Conservation (phyloP, 2,113 vertebrate genomes). For the Podilymbus podiceps region DNA sequence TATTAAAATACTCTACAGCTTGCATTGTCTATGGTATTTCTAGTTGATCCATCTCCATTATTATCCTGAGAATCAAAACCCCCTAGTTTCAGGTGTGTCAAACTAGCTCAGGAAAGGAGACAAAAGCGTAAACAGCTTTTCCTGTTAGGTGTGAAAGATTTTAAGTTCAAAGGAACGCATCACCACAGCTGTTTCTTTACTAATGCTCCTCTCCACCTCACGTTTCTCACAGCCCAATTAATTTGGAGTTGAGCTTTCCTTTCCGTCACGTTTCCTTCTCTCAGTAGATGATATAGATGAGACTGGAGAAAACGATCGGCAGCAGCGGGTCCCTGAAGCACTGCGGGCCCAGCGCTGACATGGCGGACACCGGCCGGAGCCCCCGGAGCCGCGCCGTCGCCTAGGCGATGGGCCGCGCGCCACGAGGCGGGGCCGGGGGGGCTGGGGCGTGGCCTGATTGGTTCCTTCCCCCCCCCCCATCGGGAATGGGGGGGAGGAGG, state of each 20-base stretch:
- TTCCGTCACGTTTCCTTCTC: not conserved
- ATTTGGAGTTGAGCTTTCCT: not conserved
- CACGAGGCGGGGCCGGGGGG: not conserved
- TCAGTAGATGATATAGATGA: not conserved
- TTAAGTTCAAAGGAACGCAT: not conserved
- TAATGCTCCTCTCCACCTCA: not conserved
- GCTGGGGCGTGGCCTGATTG: not conserved
- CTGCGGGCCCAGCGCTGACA: not conserved
- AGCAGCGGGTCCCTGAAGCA: not conserved
- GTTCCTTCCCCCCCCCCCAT: not conserved
- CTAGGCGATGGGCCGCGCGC: not conserved
- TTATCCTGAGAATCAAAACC: not conserved
- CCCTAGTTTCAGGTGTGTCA: not conserved
- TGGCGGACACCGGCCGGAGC: not conserved
- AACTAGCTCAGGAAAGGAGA: not conserved
- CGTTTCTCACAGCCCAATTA: not conserved
- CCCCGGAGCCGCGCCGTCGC: not conserved
- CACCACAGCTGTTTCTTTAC: not conserved
- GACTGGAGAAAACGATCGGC: not conserved
- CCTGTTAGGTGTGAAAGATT: not conserved
- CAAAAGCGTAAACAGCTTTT: accelerated
- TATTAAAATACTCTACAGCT: not conserved
- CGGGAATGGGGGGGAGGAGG: not conserved
- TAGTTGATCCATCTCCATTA: not conserved
- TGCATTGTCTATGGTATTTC: not conserved